Percentiles rank a stretch among this genome's conserved stretches.
Conservation (phyloP, 2,797 vertebrate genomes). For the Lacerta viridis region DNA sequence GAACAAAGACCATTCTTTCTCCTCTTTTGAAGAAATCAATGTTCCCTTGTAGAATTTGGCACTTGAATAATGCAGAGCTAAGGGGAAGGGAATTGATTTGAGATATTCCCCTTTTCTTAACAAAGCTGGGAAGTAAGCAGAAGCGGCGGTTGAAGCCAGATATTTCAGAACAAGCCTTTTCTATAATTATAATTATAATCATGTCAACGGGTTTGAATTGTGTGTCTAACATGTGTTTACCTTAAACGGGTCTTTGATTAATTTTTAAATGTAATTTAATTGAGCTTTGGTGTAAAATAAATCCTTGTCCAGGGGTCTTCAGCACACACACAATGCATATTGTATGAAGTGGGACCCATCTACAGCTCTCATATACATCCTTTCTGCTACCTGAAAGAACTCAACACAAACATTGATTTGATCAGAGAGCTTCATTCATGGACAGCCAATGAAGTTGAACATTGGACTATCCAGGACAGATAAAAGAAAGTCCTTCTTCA, state of each 20-base stretch:
- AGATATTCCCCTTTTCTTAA: neutral
- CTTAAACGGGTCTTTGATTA: neutral
- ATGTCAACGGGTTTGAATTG: neutral
- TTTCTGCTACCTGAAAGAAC: neutral
- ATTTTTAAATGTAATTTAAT: too few species aligned
- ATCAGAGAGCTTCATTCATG: too few species aligned
- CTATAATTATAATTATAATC: too few species aligned
- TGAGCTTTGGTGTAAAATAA: neutral
- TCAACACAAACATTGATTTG: too few species aligned
- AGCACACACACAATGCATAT: too few species aligned
- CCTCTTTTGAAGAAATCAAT: neutral
- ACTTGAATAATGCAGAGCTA: too few species aligned
- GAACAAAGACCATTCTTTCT: neutral
- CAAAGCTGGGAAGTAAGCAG: neutral
- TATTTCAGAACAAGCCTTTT: neutral
- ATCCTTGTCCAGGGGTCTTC: too few species aligned
- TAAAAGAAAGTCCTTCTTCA: too few species aligned
- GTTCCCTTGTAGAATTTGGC: neutral
- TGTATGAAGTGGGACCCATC: neutral
- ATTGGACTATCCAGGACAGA: too few species aligned
- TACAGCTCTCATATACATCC: neutral
- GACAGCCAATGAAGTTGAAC: too few species aligned
- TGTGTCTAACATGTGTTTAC: neutral
- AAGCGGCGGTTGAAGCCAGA: neutral
- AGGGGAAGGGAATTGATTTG: rapidly evolving